These are phyloP conservation scores for Intellagama lesueurii DNA, from an alignment of 2,797 vertebrate genomes.

Conservation along the genomic window DNA sequence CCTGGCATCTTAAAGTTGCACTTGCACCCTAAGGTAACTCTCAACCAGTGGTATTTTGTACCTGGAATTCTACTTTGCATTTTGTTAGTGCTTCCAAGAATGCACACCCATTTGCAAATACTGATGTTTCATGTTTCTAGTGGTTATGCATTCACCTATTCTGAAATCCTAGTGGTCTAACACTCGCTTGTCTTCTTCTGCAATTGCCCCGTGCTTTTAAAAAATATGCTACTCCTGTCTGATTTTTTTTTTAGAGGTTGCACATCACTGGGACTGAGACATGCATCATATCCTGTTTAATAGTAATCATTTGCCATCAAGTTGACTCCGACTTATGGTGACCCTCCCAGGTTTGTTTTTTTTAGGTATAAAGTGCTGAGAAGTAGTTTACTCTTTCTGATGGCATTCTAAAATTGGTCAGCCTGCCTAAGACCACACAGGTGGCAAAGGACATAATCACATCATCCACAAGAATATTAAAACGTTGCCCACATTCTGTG, in stretches of 20 bases:
- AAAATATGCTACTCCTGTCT: not conserved
- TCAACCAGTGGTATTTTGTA: not conserved
- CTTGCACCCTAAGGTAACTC: not conserved
- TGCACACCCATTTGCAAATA: not conserved
- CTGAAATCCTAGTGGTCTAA: not conserved
- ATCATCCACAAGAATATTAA: not conserved
- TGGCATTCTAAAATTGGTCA: too few species aligned
- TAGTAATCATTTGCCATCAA: too few species aligned
- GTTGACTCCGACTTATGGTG: too few species aligned
- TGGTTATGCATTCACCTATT: not conserved
- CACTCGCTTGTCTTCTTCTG: too few species aligned
- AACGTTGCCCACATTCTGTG: not conserved
- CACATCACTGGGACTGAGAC: too few species aligned
- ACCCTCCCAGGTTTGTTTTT: too few species aligned
- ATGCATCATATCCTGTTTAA: not conserved
- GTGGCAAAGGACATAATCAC: too few species aligned
- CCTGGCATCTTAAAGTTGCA: not conserved
- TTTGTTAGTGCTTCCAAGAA: not conserved
- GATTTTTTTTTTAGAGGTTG: not conserved
- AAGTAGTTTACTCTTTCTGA: too few species aligned
- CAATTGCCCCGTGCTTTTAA: not conserved
- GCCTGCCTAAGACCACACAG: too few species aligned
- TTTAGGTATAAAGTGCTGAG: too few species aligned
- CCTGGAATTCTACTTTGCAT: not conserved
- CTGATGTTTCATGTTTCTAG: too few species aligned